phyloP scores from a whole-genome alignment of 1,140 invertebrate genomes.

The Drosophila pruinosa region DNA sequence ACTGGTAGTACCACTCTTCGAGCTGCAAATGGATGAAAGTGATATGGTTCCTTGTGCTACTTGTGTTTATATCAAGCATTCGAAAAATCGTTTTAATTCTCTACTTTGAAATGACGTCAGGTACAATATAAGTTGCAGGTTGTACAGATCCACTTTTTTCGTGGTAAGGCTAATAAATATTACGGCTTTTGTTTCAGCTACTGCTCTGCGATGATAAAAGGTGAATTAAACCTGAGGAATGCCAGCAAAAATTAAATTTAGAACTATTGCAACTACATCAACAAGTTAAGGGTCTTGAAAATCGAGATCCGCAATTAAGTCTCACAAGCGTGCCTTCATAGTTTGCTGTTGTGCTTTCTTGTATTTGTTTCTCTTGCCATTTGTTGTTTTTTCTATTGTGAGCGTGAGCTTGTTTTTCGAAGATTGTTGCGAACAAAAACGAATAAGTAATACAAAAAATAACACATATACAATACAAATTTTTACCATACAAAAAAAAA shows the following conservation, averaged over 20 bases:
- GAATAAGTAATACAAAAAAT: slow-evolving; percentile 43
- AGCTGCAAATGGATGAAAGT: slow-evolving; percentile 58
- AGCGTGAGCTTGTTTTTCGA: slow-evolving; percentile 75
- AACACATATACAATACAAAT: slow-evolving; percentile 52
- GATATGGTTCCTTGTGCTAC: slow-evolving; percentile 56
- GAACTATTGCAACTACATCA: slow-evolving; percentile 17
- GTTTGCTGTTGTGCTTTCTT: slow-evolving; percentile 20
- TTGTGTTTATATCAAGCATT: slow-evolving; percentile 25
- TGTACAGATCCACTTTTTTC: slow-evolving; percentile 5
- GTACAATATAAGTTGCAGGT: slow-evolving; percentile 48
- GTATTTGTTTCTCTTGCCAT: slow-evolving; percentile 15
- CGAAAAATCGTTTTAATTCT: neutral
- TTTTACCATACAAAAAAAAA: slow-evolving; percentile 43
- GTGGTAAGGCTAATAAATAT: too few relatives aligned
- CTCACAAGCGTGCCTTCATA: slow-evolving; percentile 29
- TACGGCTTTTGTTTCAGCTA: neutral
- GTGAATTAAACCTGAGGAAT: slow-evolving; percentile 81
- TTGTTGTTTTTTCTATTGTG: slow-evolving; percentile 31
- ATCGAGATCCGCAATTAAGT: neutral
- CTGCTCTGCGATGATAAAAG: slow-evolving; percentile 49
- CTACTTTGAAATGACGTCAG: slow-evolving; percentile 54
- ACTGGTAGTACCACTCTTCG: slow-evolving; percentile 66
- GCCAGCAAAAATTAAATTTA: slow-evolving; percentile 61
- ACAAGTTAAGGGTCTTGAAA: slow-evolving; percentile 15
- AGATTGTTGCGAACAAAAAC: slow-evolving; percentile 69